Conservation (phyloP, 2,113 vertebrate species). For the Elachura formosa region DNA sequence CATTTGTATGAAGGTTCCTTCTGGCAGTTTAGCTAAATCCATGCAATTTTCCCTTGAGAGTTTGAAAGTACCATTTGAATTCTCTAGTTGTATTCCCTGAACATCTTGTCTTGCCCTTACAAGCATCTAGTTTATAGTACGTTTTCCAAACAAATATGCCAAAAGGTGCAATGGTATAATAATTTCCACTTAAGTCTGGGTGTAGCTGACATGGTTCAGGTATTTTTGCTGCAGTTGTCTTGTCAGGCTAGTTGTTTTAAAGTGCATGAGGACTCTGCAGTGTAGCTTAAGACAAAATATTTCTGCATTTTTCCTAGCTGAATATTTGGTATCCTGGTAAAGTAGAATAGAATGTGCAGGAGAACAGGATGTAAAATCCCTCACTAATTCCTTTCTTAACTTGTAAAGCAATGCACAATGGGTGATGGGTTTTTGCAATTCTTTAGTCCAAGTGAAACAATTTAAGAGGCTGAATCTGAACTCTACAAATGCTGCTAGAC, state of each 20-base stretch:
- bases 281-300: not conserved
- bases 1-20: not conserved
- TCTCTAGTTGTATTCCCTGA: not conserved
- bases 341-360: not conserved
- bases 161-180: not conserved
- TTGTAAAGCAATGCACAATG: not conserved
- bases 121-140: not conserved
- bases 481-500: not conserved
- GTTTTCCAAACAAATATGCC: not conserved
- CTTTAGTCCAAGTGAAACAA: not conserved
- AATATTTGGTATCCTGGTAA: not conserved
- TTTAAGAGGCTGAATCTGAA: not conserved
- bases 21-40: not conserved
- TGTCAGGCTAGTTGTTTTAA: not conserved
- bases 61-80: not conserved
- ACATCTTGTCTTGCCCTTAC: not conserved
- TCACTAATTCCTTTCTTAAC: not conserved
- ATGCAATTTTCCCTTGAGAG: not conserved
- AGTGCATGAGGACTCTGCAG: not conserved
- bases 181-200: not conserved
- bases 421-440: not conserved
- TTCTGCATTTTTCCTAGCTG: not conserved
- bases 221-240: not conserved
- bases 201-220: not conserved
- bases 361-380: not conserved